Conservation (phyloP, 1,140 invertebrate species). For the Scaptomyza graminum region DNA sequence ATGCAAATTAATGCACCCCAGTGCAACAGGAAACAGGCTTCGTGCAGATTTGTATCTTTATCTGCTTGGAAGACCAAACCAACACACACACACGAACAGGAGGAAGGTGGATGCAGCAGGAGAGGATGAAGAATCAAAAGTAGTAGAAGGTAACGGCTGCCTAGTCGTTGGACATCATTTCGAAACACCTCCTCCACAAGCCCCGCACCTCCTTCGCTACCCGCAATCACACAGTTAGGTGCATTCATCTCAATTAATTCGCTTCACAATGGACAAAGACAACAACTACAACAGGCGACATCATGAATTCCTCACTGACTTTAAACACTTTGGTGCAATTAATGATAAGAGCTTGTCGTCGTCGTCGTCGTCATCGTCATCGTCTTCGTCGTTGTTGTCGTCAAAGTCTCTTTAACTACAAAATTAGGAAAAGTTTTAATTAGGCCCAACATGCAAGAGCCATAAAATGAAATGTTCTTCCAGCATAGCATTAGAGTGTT, state of each 20-base stretch:
- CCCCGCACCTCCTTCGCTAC: background rate
- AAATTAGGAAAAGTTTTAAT: slow-evolving; percentile 50
- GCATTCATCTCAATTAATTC: slow-evolving; percentile 81
- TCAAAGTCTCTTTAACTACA: slow-evolving; percentile 16
- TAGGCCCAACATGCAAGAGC: slow-evolving; percentile 40
- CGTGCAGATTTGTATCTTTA: slow-evolving; percentile 82
- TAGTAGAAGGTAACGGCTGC: slow-evolving; percentile 57
- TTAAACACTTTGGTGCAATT: slow-evolving; percentile 38
- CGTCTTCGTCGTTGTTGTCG: background rate
- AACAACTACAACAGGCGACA: slow-evolving; percentile 12
- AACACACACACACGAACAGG: slow-evolving; percentile 35
- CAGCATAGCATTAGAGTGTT: background rate
- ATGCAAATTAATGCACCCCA: slow-evolving; percentile 81
- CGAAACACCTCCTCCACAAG: slow-evolving; percentile 13
- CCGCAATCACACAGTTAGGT: slow-evolving; percentile 60
- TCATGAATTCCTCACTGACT: slow-evolving; percentile 26
- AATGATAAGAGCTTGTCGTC: slow-evolving; percentile 36
- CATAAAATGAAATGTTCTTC: slow-evolving; percentile 25
- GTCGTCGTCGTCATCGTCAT: background rate
- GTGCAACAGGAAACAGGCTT: slow-evolving; percentile 80
- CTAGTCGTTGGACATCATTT: slow-evolving; percentile 13
- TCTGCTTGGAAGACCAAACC: slow-evolving; percentile 61
- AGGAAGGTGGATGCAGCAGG: background rate
- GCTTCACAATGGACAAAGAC: slow-evolving; percentile 50
- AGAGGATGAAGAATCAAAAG: background rate